Evolutionary conservation across 2,888 invertebrate genomes (phyloP).

Genomic region (Hymenopus coronatus): DNA sequence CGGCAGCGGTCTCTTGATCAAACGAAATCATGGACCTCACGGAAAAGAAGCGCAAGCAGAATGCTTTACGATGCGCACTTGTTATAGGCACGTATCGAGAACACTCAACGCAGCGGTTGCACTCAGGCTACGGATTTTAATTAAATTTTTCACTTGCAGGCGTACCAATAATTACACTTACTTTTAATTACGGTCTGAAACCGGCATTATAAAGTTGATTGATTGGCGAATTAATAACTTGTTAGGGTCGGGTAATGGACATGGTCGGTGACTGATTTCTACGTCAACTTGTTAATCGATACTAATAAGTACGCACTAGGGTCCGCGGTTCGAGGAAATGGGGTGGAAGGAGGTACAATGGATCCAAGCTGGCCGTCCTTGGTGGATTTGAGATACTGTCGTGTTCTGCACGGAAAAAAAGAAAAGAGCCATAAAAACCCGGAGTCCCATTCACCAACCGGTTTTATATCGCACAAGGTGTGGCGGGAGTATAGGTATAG

Average conservation of each 20-base stretch:
- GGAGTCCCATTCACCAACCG: neutral
- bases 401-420: neutral
- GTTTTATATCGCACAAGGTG: neutral
- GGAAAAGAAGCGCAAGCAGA: too few relatives aligned
- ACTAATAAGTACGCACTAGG: neutral
- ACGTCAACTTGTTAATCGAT: neutral
- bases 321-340: too few relatives aligned
- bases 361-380: neutral
- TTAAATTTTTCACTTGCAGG: too few relatives aligned
- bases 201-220: neutral
- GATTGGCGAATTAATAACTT: neutral
- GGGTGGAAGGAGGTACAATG: too few relatives aligned
- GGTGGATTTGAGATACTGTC: neutral
- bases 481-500: neutral
- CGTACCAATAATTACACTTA: neutral
- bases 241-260: neutral
- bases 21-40: too few relatives aligned
- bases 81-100: too few relatives aligned
- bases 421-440: too few relatives aligned
- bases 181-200: neutral
- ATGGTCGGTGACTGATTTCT: neutral
- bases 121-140: too few relatives aligned
- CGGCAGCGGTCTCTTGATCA: too few relatives aligned
- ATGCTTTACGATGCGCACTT: too few relatives aligned
- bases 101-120: too few relatives aligned